Percentiles rank a stretch among this genome's conserved stretches.
Conservation (phyloP, 2,113 vertebrate species). For the Nymphicus hollandicus region DNA sequence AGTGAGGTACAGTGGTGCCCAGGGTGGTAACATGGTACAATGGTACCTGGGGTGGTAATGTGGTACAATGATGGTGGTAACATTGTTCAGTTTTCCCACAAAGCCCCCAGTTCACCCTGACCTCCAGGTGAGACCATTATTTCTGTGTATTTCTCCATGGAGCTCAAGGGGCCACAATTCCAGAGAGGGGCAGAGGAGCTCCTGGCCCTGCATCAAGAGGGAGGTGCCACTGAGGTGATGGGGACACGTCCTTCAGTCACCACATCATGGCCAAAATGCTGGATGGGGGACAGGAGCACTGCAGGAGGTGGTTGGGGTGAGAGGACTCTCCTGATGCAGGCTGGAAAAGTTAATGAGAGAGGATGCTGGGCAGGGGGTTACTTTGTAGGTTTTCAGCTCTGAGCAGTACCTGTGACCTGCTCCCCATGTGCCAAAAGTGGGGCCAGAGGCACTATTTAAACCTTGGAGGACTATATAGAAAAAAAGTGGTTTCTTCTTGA, state of each 20-base stretch:
- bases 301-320: rapidly evolving
- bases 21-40: too few relatives aligned
- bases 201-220: neutral
- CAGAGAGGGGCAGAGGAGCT: neutral
- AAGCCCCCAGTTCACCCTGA: neutral
- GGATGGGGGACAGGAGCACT: rapidly evolving
- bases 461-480: neutral
- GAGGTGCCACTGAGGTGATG: neutral
- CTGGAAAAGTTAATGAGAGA: neutral
- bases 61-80: too few relatives aligned
- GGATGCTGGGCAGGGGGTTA: neutral
- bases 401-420: neutral
- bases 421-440: neutral
- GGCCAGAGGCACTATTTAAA: neutral
- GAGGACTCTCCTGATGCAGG: rapidly evolving
- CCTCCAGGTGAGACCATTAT: neutral
- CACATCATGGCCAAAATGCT: neutral
- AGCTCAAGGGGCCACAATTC: neutral
- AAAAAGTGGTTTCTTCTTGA: neutral
- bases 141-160: neutral
- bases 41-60: too few relatives aligned
- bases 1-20: rapidly evolving
- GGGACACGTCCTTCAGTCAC: neutral
- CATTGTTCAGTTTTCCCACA: neutral
- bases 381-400: neutral